A percentile compares a stretch with the other conserved stretches of the same genome.
Evolutionary conservation across 2,888 invertebrate genomes (phyloP).

Genomic region (Schizotus pectinicornis): DNA sequence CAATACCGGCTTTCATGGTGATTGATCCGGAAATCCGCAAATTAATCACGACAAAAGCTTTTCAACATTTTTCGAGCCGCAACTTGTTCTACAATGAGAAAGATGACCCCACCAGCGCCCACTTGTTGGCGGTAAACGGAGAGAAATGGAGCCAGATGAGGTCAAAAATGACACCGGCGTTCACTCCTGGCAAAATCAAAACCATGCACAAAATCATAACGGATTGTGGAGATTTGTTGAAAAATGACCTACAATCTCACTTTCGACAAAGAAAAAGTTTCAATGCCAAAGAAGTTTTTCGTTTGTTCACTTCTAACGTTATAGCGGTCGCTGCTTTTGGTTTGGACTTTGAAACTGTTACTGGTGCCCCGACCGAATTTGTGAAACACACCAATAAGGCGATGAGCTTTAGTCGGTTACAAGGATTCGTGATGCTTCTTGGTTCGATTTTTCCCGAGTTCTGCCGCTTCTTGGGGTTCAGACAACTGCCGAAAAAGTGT

Average conservation of each 20-base stretch:
- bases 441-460: constrained; percentile 24
- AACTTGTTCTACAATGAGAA: constrained; percentile 42
- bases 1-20: constrained; percentile 15
- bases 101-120: constrained; percentile 41
- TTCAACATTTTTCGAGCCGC: constrained; percentile 47
- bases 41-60: constrained; percentile 47
- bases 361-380: constrained; percentile 61
- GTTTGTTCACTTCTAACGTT: constrained; percentile 60
- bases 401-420: constrained; percentile 57
- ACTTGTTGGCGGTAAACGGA: constrained; percentile 31
- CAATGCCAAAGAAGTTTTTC: constrained; percentile 58
- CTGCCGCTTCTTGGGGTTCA: constrained; percentile 16
- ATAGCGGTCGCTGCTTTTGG: constrained; percentile 65
- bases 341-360: constrained; percentile 64
- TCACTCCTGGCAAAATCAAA: constrained; percentile 56
- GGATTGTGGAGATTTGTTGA: constrained; percentile 44
- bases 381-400: too few relatives aligned
- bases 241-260: constrained; percentile 38
- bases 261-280: constrained; percentile 39
- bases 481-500: constrained; percentile 33
- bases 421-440: constrained; percentile 41
- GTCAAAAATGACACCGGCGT: constrained; percentile 33
- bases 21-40: constrained; percentile 48
- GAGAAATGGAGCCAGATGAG: constrained; percentile 27
- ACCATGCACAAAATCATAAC: constrained; percentile 50